These are phyloP conservation scores for Clivina fossor DNA, from an alignment of 2,888 invertebrate genomes.

Conservation along the genomic window DNA sequence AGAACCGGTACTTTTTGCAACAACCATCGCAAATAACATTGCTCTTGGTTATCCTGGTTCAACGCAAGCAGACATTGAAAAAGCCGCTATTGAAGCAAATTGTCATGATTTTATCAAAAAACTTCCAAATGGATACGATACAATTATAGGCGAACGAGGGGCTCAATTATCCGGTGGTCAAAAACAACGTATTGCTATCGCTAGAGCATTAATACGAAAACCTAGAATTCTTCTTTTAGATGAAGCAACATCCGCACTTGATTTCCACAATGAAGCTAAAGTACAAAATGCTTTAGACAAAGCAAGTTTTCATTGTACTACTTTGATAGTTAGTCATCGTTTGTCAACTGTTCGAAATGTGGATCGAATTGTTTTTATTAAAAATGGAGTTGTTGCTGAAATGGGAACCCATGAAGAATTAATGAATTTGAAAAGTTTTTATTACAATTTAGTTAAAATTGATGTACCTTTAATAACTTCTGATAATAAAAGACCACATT, in stretches of 20 bases:
- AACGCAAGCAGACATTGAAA: constrained; percentile 66
- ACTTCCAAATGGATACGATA: constrained; percentile 74
- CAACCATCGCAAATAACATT: constrained; percentile 78
- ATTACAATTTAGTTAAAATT: constrained; percentile 67
- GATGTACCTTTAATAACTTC: constrained; percentile 57
- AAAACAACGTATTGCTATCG: constrained; percentile 83
- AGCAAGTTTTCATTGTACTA: constrained; percentile 70
- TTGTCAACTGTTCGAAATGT: constrained; percentile 72
- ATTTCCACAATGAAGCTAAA: constrained; percentile 76
- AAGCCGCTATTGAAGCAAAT: constrained; percentile 72
- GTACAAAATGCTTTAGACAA: constrained; percentile 78
- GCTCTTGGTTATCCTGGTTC: constrained; percentile 68
- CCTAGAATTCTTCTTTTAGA: constrained; percentile 76
- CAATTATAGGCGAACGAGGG: constrained; percentile 77
- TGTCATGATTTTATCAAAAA: constrained; percentile 76
- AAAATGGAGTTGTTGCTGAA: constrained; percentile 71
- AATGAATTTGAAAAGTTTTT: constrained; percentile 63
- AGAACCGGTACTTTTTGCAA: constrained; percentile 83
- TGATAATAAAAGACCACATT: constrained; percentile 6
- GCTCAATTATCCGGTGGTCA: constrained; percentile 82
- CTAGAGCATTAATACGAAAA: constrained; percentile 73
- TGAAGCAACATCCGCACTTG: constrained; percentile 83
- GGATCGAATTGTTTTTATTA: constrained; percentile 69
- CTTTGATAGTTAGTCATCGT: constrained; percentile 74
- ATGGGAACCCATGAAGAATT: constrained; percentile 74